Conservation (phyloP, 2,888 invertebrate species). For the Lithophane leautieri region DNA sequence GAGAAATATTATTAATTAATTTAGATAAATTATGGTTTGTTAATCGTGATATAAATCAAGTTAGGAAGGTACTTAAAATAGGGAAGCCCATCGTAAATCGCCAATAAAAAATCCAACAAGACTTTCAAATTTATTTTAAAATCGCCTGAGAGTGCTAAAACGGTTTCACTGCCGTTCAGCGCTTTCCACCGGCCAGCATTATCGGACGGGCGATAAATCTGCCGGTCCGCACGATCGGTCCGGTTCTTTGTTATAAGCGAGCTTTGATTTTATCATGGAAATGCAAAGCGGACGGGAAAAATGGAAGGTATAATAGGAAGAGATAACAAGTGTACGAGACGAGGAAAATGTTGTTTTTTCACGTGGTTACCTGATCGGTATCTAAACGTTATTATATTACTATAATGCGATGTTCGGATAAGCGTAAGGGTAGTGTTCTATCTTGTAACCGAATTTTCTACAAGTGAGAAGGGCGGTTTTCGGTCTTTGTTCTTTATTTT, state of each 20-base stretch:
- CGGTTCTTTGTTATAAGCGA: conserved; percentile 39
- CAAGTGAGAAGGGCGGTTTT: not conserved
- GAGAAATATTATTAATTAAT: not conserved
- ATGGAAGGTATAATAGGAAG: conserved; percentile 24
- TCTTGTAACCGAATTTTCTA: conserved; percentile 1
- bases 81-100: conserved; percentile 16
- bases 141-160: conserved; percentile 45
- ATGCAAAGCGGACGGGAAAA: conserved; percentile 53
- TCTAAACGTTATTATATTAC: conserved; percentile 38
- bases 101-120: conserved; percentile 15
- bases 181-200: conserved; percentile 33
- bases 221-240: conserved; percentile 50
- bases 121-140: conserved; percentile 41
- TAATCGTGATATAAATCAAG: not conserved
- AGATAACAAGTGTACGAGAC: conserved; percentile 29
- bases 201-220: conserved; percentile 56
- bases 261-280: conserved; percentile 57
- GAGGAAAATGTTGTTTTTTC: conserved; percentile 20
- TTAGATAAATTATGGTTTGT: not conserved
- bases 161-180: conserved; percentile 38
- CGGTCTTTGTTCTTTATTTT: not conserved
- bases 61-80: not conserved
- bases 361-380: conserved; percentile 26
- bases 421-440: not conserved
- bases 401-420: conserved; percentile 30